Evolutionary conservation across 1,140 invertebrate species (phyloP).

Genomic region (Zeugodacus cucurbitae): DNA sequence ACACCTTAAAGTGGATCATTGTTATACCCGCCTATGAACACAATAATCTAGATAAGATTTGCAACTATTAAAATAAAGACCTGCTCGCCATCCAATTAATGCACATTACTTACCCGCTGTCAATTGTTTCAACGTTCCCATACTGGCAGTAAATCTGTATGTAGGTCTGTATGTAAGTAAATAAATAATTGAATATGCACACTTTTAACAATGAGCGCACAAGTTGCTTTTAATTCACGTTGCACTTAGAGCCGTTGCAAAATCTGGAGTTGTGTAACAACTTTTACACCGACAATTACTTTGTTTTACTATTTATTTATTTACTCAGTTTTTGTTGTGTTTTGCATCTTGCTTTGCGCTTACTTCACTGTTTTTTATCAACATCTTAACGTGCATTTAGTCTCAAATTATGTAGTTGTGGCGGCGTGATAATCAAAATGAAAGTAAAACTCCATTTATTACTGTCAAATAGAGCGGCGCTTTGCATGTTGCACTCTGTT

Average conservation of each 20-base stretch:
- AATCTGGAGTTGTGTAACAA: not conserved
- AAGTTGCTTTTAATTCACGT: not conserved
- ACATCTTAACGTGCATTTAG: not conserved
- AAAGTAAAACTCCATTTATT: not conserved
- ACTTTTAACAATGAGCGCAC: not conserved
- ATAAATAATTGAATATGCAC: not conserved
- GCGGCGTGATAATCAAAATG: not conserved
- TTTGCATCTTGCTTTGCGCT: not conserved
- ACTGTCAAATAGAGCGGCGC: not conserved
- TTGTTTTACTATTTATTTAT: not conserved
- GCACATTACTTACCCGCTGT: not conserved
- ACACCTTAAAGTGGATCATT: not conserved
- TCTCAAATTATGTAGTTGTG: not conserved
- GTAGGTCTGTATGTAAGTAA: not conserved
- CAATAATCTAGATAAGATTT: not conserved
- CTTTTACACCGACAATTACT: not conserved
- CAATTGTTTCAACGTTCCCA: not conserved
- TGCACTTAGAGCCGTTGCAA: not conserved
- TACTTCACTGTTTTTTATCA: not conserved
- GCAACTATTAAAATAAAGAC: not conserved
- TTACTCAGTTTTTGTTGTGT: not conserved
- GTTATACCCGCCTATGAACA: not conserved
- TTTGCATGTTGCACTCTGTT: not conserved
- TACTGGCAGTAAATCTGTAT: not conserved
- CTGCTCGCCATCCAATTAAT: too few relatives aligned